phyloP scores from a whole-genome alignment of 92 coral and sea anemone species.

The Phymanthus crucifer region DNA sequence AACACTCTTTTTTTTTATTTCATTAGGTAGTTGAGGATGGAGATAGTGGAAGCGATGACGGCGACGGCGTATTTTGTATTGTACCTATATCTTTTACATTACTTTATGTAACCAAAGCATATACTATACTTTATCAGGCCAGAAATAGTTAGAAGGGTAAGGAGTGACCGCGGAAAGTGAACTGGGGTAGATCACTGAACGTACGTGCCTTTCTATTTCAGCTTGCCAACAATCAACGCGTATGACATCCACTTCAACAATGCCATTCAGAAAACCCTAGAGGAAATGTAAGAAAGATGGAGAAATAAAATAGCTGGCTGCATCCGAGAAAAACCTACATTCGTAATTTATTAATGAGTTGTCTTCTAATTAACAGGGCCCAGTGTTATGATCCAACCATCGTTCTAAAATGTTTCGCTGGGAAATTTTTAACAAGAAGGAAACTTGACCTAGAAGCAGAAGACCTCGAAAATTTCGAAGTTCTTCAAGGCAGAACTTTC shows the following conservation, averaged over 20 bases:
- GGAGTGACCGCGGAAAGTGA: no score
- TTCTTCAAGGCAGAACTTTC: conserved; percentile 32
- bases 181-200: not conserved
- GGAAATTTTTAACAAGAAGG: conserved; percentile 39
- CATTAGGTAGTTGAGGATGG: not conserved
- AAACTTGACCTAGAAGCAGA: conserved; percentile 22
- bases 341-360: not conserved
- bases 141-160: not conserved
- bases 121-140: not conserved
- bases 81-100: not conserved
- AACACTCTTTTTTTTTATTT: not conserved
- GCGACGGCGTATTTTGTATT: not conserved
- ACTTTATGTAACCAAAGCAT: not conserved
- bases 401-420: not conserved
- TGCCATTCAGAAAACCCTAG: conserved; percentile 1
- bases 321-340: not conserved
- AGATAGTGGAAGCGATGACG: not conserved
- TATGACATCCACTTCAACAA: conserved; percentile 1
- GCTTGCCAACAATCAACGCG: conserved; percentile 1
- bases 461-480: not conserved
- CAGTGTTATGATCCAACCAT: not conserved
- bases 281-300: conserved; percentile 1
- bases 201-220: conserved; percentile 5
- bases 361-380: not conserved
- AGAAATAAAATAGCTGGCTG: not conserved